A percentile compares a stretch with the other conserved stretches of the same genome.
These are phyloP conservation scores for Thalassophryne amazonica DNA, from an alignment of 2,797 vertebrate species.

Conservation along the genomic window DNA sequence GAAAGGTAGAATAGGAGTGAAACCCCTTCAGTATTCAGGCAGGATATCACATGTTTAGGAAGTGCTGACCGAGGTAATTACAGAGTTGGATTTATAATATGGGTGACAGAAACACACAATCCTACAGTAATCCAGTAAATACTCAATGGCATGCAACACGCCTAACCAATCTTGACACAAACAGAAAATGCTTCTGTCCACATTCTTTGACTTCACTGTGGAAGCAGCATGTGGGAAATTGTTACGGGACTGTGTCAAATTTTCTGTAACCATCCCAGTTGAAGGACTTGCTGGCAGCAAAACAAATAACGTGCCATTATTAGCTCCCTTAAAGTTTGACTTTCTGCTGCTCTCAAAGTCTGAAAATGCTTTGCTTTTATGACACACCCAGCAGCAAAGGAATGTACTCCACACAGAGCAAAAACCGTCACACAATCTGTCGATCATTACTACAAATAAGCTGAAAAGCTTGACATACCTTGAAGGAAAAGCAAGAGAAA, in stretches of 20 bases:
- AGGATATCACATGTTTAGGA: constrained; percentile 14
- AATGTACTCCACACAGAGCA: constrained; percentile 51
- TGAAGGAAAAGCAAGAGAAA: no score
- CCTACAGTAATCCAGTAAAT: constrained; percentile 1
- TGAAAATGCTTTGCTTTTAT: constrained; percentile 49
- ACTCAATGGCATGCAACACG: neutral
- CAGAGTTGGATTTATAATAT: constrained; percentile 9
- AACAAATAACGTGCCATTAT: constrained; percentile 50
- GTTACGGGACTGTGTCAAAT: neutral
- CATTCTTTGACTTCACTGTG: neutral
- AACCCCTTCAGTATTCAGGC: no score
- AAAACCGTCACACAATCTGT: constrained; percentile 32
- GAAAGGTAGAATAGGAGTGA: no score
- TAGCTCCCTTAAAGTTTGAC: constrained; percentile 44
- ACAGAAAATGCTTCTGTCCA: no score
- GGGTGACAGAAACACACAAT: constrained; percentile 13
- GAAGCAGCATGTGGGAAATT: neutral
- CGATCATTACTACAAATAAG: constrained; percentile 47
- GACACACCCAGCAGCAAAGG: constrained; percentile 60
- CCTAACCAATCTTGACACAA: constrained; percentile 2
- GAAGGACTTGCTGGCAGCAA: constrained; percentile 14
- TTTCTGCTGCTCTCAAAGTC: constrained; percentile 52
- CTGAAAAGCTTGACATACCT: no score
- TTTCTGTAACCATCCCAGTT: neutral
- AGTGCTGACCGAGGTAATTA: constrained; percentile 13